Conservation (phyloP, 2,888 invertebrate species). For the Julus scanicus region DNA sequence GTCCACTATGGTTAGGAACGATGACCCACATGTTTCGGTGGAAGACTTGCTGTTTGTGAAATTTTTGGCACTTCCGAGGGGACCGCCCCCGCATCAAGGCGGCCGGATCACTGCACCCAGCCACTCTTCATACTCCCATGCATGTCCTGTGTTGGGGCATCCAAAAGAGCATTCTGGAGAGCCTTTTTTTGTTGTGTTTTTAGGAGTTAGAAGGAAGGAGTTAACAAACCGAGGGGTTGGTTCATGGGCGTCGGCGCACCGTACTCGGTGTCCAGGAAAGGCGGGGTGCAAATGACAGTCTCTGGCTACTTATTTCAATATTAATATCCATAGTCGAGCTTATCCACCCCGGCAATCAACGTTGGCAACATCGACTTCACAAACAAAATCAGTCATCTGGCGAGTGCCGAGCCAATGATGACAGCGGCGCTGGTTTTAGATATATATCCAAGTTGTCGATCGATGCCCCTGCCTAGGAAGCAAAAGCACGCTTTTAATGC, state of each 20-base stretch:
- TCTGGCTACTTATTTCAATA: background rate
- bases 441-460: background rate
- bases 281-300: background rate
- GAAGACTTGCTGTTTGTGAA: background rate
- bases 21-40: constrained; percentile 45
- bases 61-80: constrained; percentile 30
- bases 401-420: background rate
- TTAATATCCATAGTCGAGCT: constrained; percentile 4
- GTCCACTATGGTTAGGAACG: background rate
- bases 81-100: constrained; percentile 14
- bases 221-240: background rate
- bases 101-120: background rate
- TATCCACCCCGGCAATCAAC: background rate
- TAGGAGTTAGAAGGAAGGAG: background rate
- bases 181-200: background rate
- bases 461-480: constrained; percentile 44
- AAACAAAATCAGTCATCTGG: constrained; percentile 45
- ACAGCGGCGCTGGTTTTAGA: background rate
- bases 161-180: background rate
- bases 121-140: background rate
- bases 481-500: constrained; percentile 45
- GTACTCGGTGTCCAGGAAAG: background rate
- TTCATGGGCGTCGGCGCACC: constrained; percentile 23
- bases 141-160: background rate
- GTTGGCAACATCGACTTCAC: constrained; percentile 12